Evolutionary conservation across 2,797 vertebrate species (phyloP), one percentile per base, ranked within the genome.

Genomic region (Eulemur coronatus): DNA sequence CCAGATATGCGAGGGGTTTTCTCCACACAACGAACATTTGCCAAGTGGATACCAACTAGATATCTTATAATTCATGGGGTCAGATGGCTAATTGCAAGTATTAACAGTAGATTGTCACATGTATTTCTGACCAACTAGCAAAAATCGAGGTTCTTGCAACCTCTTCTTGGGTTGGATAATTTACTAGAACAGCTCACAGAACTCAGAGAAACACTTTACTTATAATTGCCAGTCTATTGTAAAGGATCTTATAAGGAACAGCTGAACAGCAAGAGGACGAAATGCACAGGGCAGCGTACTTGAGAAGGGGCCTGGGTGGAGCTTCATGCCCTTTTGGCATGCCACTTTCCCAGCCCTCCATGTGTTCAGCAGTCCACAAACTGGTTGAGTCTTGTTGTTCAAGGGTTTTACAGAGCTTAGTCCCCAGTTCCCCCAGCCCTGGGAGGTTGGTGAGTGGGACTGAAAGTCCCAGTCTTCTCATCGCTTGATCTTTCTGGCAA

Each of bases 21-120:
- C 0, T 46, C 76, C n/a, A 79, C 50, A 38, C 13, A 57, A 7
- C 22, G 38, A 57, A 24, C n/a, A 57, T 14, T 79, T 79, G n/a
- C 52, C 2, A 7, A 26, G 50, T 38, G n/a, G 18, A 79, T 2
- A 5, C 79, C 38, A 59, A 20, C n/a, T 35, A 15, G 50, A 13
- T 38, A 7, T 18, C 55, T 17, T 20, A 1, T 41, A 28, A 35
- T 78, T 75, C 55, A 41, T 15, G 14, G 13, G 13, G 33, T 30
- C 48, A 22, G 4, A 43, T 43, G 46, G 1, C 20, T 1, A 0
- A 1, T 7, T 61, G 11, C 28, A 69, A 17, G 52, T 55, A 9
- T 55, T 55, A 55, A 8, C 24, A 38, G 63, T 57, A 72, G 24
- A 9, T 26, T 59, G 24, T 57, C 43, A 57, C 59, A 33, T 75